Percentiles rank a stretch among this genome's conserved stretches.
phyloP scores from a whole-genome alignment of 2,113 vertebrate genomes.

The Bubalus kerabau region DNA sequence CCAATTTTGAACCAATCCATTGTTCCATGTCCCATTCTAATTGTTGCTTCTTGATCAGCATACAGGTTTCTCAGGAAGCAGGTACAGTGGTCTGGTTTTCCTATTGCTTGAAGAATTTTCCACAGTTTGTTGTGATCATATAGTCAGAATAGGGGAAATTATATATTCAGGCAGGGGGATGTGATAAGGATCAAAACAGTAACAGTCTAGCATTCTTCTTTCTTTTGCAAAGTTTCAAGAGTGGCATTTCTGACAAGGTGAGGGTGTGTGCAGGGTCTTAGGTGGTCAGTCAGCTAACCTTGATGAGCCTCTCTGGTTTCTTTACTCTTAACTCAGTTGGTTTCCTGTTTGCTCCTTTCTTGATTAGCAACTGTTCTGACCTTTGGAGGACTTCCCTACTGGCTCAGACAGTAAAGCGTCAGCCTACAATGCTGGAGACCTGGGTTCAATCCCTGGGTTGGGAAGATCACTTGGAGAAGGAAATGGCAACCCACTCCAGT shows the following conservation, averaged over 20 bases:
- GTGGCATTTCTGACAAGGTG: neutral
- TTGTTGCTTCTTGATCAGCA: neutral
- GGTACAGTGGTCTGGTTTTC: neutral
- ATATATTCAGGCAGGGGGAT: neutral
- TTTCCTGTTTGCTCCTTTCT: neutral
- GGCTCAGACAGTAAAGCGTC: neutral
- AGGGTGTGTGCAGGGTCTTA: neutral
- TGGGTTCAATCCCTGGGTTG: fast-evolving
- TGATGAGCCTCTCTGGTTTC: neutral
- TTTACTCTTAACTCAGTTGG: neutral
- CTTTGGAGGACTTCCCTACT: neutral
- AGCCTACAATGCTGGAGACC: neutral
- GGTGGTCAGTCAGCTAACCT: neutral
- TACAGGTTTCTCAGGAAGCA: neutral
- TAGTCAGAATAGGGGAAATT: neutral
- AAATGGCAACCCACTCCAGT: neutral
- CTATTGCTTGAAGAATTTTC: neutral
- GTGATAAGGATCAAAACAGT: neutral
- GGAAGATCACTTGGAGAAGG: neutral
- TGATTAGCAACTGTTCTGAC: neutral
- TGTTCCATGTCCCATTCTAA: neutral
- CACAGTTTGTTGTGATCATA: neutral
- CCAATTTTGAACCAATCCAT: neutral
- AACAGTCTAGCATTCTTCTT: neutral
- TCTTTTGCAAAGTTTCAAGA: neutral